These are phyloP conservation scores for Sepioteuthis lessoniana DNA, from an alignment of 2,888 invertebrate genomes.

Conservation along the genomic window DNA sequence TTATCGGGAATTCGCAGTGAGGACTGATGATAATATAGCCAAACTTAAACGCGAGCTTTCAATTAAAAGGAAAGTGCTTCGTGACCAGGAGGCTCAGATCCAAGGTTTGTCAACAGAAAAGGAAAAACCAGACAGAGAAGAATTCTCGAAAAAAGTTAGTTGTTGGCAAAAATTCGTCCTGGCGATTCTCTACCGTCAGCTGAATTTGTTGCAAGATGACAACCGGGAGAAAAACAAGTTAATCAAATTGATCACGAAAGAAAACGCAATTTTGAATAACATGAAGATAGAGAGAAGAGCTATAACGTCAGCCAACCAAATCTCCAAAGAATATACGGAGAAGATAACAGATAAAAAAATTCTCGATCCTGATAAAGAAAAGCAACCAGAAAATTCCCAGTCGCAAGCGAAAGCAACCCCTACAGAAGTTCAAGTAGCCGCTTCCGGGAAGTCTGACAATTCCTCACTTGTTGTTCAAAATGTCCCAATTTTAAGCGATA, in stretches of 20 bases:
- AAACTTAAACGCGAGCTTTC: conserved; percentile 56
- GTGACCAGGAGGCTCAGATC: not conserved
- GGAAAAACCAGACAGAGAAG: no score
- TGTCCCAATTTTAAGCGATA: not conserved
- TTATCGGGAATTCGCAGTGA: conserved; percentile 61
- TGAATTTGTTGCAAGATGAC: conserved; percentile 61
- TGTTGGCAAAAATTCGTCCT: conserved; percentile 66
- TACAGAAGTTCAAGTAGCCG: not conserved
- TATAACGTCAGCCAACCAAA: not conserved
- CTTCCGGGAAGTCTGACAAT: not conserved
- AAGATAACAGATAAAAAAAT: conserved; percentile 17
- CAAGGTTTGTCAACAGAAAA: not conserved
- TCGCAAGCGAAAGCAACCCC: not conserved
- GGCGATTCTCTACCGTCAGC: conserved; percentile 64
- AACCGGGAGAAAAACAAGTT: conserved; percentile 61
- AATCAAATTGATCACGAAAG: conserved; percentile 58
- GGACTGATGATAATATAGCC: conserved; percentile 60
- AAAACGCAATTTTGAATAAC: conserved; percentile 53
- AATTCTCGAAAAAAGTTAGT: conserved; percentile 54
- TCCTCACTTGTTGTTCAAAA: not conserved
- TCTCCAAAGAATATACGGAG: conserved; percentile 52
- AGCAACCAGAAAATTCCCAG: not conserved
- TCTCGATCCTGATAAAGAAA: not conserved
- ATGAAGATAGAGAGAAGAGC: not conserved
- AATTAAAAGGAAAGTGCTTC: conserved; percentile 52